These are phyloP conservation scores for Oophaga pumilio DNA, from an alignment of 2,113 vertebrate genomes.

Conservation along the genomic window DNA sequence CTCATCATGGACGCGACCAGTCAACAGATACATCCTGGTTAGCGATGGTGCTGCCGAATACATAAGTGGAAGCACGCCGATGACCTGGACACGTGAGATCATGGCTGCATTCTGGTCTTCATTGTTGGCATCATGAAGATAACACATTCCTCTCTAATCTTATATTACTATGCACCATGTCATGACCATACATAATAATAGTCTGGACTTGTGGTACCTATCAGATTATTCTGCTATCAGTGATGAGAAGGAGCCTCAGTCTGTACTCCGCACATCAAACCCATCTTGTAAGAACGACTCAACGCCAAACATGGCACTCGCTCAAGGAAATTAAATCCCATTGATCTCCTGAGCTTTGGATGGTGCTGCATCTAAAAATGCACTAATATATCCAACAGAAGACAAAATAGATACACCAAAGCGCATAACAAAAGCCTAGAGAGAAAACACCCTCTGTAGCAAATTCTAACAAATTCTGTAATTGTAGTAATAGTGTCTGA, in stretches of 20 bases:
- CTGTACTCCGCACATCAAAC: not conserved
- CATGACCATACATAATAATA: too few species aligned
- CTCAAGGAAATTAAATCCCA: conserved; percentile 1
- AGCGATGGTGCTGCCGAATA: too few species aligned
- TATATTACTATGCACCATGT: too few species aligned
- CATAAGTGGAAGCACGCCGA: too few species aligned
- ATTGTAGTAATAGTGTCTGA: not conserved
- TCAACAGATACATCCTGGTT: too few species aligned
- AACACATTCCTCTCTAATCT: too few species aligned
- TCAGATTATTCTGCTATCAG: conserved; percentile 22
- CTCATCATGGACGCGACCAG: too few species aligned
- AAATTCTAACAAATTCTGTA: not conserved
- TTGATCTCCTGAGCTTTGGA: conserved; percentile 4
- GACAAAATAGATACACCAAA: not conserved
- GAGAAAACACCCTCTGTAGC: too few species aligned
- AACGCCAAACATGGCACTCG: conserved; percentile 8
- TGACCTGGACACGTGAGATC: too few species aligned
- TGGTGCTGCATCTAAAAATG: not conserved
- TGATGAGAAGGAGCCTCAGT: conserved; percentile 24
- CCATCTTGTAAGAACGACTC: not conserved
- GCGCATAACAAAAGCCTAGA: not conserved
- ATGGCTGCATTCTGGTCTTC: too few species aligned
- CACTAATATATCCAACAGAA: not conserved
- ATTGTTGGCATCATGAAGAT: too few species aligned
- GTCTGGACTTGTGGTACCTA: not conserved